These are phyloP conservation scores for Leptopilina syphax DNA, from an alignment of 2,888 invertebrate species.

Conservation along the genomic window DNA sequence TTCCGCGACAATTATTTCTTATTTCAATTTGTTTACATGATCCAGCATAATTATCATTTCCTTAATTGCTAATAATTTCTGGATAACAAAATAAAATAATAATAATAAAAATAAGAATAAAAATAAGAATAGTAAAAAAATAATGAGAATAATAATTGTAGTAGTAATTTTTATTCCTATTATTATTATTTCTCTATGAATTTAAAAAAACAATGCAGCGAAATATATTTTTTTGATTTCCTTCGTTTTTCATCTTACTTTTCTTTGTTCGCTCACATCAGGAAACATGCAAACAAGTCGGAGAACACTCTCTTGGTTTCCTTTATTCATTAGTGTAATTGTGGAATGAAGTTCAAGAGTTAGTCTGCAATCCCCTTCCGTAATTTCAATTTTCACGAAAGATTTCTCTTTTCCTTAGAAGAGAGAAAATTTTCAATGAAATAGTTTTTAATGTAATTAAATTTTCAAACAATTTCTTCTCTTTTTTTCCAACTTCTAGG, in stretches of 20 bases:
- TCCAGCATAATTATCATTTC: neutral
- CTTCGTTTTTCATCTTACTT: neutral
- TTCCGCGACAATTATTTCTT: neutral
- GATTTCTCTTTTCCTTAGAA: neutral
- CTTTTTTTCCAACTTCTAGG: too few species aligned
- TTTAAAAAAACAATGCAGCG: neutral
- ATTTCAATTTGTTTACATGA: too few species aligned
- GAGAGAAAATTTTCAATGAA: neutral
- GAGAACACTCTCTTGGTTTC: conserved; percentile 14
- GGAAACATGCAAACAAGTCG: neutral
- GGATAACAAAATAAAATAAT: too few species aligned
- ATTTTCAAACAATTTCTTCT: too few species aligned
- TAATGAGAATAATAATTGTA: too few species aligned
- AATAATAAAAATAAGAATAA: neutral
- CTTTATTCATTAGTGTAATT: conserved; percentile 28
- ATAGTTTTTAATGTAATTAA: too few species aligned
- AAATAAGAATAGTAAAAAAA: neutral
- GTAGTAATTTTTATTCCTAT: too few species aligned
- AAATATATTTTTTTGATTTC: neutral
- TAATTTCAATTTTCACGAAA: conserved; percentile 13
- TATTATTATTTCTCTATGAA: neutral
- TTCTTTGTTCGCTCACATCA: neutral
- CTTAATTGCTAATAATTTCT: neutral
- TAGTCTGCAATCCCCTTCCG: conserved; percentile 5
- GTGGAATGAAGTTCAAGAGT: conserved; percentile 16